These are phyloP conservation scores for Lordiphosa stackelbergi DNA, from an alignment of 1,140 invertebrate genomes.

Conservation along the genomic window DNA sequence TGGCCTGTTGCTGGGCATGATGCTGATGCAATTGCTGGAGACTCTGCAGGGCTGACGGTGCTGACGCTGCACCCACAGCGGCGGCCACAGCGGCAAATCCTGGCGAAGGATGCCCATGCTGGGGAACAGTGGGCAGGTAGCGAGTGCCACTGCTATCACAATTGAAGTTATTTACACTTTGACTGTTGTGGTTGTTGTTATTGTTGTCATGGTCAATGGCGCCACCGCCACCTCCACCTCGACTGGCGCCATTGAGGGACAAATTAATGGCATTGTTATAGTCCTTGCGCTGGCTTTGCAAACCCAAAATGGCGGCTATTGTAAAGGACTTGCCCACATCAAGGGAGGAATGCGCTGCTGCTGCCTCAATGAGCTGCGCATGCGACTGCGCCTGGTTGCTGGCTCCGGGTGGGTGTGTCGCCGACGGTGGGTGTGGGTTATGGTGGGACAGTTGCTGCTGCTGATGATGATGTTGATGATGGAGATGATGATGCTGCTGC, in stretches of 20 bases:
- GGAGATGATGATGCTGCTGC: slow-evolving; percentile 36
- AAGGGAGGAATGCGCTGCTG: slow-evolving; percentile 73
- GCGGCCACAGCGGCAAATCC: slow-evolving; percentile 46
- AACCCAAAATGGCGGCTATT: slow-evolving; percentile 88
- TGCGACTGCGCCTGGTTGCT: slow-evolving; percentile 63
- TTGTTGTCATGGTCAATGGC: slow-evolving; percentile 32
- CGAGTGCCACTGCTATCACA: slow-evolving; percentile 66
- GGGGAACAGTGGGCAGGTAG: slow-evolving; percentile 48
- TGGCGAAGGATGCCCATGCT: slow-evolving; percentile 23
- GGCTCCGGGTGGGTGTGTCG: slow-evolving; percentile 19
- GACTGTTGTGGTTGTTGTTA: slow-evolving; percentile 40
- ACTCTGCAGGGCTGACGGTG: slow-evolving; percentile 71
- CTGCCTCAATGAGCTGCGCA: slow-evolving; percentile 64
- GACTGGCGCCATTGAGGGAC: slow-evolving; percentile 65
- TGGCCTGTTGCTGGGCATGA: slow-evolving; percentile 73
- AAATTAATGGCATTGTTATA: slow-evolving; percentile 77
- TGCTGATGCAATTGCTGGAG: slow-evolving; percentile 75
- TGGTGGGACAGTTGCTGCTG: slow-evolving; percentile 38
- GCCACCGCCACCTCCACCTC: slow-evolving; percentile 10
- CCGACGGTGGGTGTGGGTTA: slow-evolving; percentile 27
- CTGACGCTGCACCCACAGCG: slow-evolving; percentile 48
- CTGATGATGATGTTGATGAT: slow-evolving; percentile 37
- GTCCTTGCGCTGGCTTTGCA: slow-evolving; percentile 77
- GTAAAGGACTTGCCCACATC: slow-evolving; percentile 84
- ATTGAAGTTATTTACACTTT: slow-evolving; percentile 71